A percentile compares a stretch with the other conserved stretches of the same genome.
Conservation (phyloP, 2,888 invertebrate species). For the Ophion ventricosus region DNA sequence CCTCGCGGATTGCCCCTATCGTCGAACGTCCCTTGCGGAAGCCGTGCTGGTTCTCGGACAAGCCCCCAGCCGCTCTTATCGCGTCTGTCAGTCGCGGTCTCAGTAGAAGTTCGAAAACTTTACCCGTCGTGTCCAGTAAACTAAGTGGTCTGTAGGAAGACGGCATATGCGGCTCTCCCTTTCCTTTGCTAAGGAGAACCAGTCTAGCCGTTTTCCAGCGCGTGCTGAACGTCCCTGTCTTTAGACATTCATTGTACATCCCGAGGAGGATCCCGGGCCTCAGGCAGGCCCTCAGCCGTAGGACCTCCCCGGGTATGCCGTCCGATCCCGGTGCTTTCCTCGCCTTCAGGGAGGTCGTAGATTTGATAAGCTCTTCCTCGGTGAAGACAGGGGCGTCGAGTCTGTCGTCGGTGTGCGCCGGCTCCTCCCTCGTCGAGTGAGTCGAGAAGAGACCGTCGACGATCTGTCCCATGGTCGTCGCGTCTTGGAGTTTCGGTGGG, state of each 20-base stretch:
- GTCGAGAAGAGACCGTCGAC: conserved; percentile 58
- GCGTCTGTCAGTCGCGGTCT: too few relatives aligned
- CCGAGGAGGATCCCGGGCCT: conserved; percentile 7
- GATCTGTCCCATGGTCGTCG: conserved; percentile 36
- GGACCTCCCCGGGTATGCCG: conserved; percentile 7
- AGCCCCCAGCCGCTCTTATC: too few relatives aligned
- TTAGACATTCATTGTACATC: conserved; percentile 11
- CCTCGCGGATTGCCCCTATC: too few relatives aligned
- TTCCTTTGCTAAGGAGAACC: conserved; percentile 47
- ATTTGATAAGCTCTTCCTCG: conserved; percentile 22
- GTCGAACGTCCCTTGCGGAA: too few relatives aligned
- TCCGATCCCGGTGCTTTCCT: conserved; percentile 2
- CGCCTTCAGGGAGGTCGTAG: conserved; percentile 27
- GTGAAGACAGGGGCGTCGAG: conserved; percentile 16
- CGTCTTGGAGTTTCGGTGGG: conserved; percentile 24
- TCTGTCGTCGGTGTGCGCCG: neutral
- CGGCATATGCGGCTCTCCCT: conserved; percentile 59
- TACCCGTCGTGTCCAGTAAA: conserved; percentile 47
- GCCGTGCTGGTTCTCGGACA: too few relatives aligned
- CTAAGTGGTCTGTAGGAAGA: conserved; percentile 63
- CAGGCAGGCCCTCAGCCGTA: neutral
- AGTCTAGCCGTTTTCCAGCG: conserved; percentile 13
- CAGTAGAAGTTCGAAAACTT: conserved; percentile 71
- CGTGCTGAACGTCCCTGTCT: neutral
- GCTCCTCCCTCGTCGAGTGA: conserved; percentile 41